Evolutionary conservation across 30 jellyfish, hydroid and myxozoan genomes (phyloP), one percentile per base, ranked within the genome.

Genomic region (Mastigias papua): DNA sequence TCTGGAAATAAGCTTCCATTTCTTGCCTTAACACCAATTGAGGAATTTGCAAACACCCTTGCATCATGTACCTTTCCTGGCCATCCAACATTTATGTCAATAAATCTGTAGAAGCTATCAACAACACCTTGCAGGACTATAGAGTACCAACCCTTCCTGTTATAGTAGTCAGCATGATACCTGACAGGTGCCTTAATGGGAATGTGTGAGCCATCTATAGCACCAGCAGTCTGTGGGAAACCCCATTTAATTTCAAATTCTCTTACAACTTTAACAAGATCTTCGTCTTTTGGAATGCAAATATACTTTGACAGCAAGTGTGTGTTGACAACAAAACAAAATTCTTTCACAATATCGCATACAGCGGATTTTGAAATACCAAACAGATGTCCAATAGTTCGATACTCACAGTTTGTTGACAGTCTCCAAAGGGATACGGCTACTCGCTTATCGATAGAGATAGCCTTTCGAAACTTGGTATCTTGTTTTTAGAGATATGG

Each of bases 41-140:
- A 22, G 2, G 94, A 85, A 50, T 74, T 72, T 58, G 89, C 58
- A 83, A 85, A 85, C 8, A 72, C 94, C 48, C 89, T 49, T 57
- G 92, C 92, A 32, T 82, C 86, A 65, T 82, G 88, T 6, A 23
- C 89, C 46, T 85, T 74, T 21, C n/a, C 88, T 69, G 89, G 93
- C 80, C 79, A 84, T 19, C 93, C 93, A 31, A 84, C 66, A 69
- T 69, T 84, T 48, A 84, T 54, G 69, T 84, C 89, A 46, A 71
- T 84, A 54, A 84, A 69, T 48, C 48, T 69, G 51, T 84, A 69
- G n/a, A 28, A 17, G 70, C 78, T 29, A 67, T 69, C 93, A 49
- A 72, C 88, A 48, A 42, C 75, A 8, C 48, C 87, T 71, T 84
- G 93, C 11, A 84, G 69, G 28, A 84, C 33, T 21, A 84, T 71